A percentile compares a stretch with the other conserved stretches of the same genome.
Evolutionary conservation across 1,140 invertebrate genomes (phyloP).

Genomic region (Acromyrmex echinatior): DNA sequence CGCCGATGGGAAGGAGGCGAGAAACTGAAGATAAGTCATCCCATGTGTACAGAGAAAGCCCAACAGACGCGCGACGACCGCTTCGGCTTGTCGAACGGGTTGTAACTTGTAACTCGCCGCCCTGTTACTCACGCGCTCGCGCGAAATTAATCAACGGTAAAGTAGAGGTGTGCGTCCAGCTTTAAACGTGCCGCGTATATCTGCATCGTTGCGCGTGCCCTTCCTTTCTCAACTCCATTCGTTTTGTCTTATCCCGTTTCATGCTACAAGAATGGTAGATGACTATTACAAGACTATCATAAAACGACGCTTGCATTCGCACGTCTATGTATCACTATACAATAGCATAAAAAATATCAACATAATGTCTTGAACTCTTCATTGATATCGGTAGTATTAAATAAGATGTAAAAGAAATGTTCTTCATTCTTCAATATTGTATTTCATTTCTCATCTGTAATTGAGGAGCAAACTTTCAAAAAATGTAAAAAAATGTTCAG

Average conservation of each 20-base stretch:
- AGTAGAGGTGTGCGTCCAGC: constrained; percentile 44
- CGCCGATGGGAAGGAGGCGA: constrained; percentile 47
- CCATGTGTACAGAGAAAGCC: constrained; percentile 21
- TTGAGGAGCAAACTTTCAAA: too few relatives aligned
- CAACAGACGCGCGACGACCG: constrained; percentile 36
- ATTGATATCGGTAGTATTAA: neutral
- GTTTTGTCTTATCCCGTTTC: neutral
- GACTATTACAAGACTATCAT: neutral
- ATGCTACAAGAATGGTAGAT: neutral
- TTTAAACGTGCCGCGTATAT: constrained; percentile 45
- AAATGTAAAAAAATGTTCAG: too few relatives aligned
- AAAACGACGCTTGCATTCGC: neutral
- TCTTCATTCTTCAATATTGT: neutral
- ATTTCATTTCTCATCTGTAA: too few relatives aligned
- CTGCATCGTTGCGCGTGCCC: constrained; percentile 55
- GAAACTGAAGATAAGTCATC: constrained; percentile 56
- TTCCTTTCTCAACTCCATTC: neutral
- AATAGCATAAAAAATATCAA: neutral
- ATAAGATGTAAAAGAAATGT: neutral
- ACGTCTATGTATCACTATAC: neutral
- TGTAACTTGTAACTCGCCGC: constrained; percentile 77
- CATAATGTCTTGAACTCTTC: neutral
- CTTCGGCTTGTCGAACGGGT: constrained; percentile 79
- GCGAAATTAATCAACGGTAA: constrained; percentile 70
- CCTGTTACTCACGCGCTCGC: constrained; percentile 70